Evolutionary conservation across 2,113 vertebrate species (phyloP), one percentile per base, ranked within the genome.

Genomic region (Ceyx melanurus): DNA sequence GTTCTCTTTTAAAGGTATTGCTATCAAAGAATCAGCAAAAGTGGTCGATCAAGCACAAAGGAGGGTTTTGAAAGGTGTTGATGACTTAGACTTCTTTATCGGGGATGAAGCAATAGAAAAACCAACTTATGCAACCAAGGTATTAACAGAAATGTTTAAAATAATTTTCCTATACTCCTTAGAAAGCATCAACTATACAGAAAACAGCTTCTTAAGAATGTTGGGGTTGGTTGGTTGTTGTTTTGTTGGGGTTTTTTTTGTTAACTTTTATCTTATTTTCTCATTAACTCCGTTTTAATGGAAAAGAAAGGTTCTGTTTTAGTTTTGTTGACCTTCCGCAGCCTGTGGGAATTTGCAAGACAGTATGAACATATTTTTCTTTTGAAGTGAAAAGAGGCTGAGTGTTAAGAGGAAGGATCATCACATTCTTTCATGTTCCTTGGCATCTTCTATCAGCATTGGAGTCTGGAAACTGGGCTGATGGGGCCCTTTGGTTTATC

Each of bases 101-200:
- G 99, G 99, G 60, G 99, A 99, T 62, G 99, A 99, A 98, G 99
- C 99, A 82, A 98, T 99, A 96, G 99, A 99, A 96, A 99, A 99
- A 95, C 99, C 99, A 91, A 97, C 98, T 53, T 99, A 99, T 76
- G 98, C 99, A 96, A 99, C 99, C 82, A 99, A 99, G 98, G 99
- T 99, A 98, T 74, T 65, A 88, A 74, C 31, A 86, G 29, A 78
- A 86, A 20, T 42, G 45, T 14, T 81, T 9, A 45, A 73, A 77
- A 66, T 57, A 8, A 33, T 74, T 90, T 76, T 76, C 33, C 51
- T 37, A 0, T 74, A 15, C 20, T 70, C 5, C 83, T 93, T 35
- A 54, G 19, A 65, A 93, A 93, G 19, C 28, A 15, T 68, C 35
- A 17, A 1, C 2, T 50, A 4, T 81, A 51, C 7, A 72, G 6